Percentiles rank a stretch among this genome's conserved stretches.
Evolutionary conservation across 2,888 invertebrate species (phyloP).

Genomic region (Apeira syringaria): DNA sequence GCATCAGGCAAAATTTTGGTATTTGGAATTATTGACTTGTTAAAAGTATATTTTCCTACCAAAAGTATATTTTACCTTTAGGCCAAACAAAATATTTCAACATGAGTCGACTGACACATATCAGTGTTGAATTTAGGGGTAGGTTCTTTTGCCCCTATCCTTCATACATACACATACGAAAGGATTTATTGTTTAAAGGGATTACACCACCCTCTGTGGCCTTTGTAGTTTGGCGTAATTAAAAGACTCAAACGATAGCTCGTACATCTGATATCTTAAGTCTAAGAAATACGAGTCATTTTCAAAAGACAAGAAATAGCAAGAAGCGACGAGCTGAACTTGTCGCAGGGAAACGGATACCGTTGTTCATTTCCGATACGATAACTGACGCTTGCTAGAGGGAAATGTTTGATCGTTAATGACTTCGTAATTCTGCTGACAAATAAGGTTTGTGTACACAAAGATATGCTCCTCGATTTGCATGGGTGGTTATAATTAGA

Average conservation of each 20-base stretch:
- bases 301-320: conserved; percentile 1
- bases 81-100: no score
- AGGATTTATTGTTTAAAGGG: conserved; percentile 44
- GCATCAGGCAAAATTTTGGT: no score
- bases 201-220: conserved; percentile 32
- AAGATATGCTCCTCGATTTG: conserved; percentile 1
- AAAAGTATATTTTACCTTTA: no score
- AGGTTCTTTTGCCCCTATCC: no score
- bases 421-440: conserved; percentile 14
- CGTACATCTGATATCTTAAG: conserved; percentile 4
- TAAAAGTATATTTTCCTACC: no score
- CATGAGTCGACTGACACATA: no score
- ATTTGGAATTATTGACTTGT: no score
- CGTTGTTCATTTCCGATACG: conserved; percentile 21
- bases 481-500: neutral
- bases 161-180: conserved; percentile 16
- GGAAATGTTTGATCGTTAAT: conserved; percentile 20
- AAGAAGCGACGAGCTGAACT: conserved; percentile 1
- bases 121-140: no score
- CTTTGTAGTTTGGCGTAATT: conserved; percentile 33
- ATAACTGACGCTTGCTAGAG: conserved; percentile 11
- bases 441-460: conserved; percentile 7
- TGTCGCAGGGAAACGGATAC: conserved; percentile 18
- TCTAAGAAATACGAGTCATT: conserved; percentile 9
- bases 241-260: conserved; percentile 8